Evolutionary conservation across 2,797 vertebrate species (phyloP).

Genomic region (Yasuhikotakia modesta): DNA sequence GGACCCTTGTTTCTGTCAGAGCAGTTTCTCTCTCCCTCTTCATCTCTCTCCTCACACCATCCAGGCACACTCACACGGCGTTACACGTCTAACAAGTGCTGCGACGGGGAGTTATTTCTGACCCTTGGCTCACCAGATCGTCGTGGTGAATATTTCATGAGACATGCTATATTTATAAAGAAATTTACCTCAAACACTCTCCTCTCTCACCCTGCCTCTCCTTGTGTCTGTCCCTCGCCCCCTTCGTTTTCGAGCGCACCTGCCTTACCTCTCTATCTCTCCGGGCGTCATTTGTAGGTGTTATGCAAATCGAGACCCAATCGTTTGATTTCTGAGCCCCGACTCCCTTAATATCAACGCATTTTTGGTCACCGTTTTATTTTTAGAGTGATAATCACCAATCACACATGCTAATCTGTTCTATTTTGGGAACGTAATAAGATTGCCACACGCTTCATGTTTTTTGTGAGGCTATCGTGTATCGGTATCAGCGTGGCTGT

Average conservation of each 20-base stretch:
- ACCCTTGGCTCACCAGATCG: conserved; percentile 55
- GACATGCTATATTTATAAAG: conserved; percentile 61
- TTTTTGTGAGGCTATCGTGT: neutral
- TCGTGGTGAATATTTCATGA: conserved; percentile 61
- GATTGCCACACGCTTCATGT: neutral
- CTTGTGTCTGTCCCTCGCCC: conserved; percentile 12
- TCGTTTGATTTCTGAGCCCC: conserved; percentile 10
- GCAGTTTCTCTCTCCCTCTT: conserved; percentile 32
- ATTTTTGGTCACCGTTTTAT: conserved; percentile 19
- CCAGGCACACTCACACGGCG: conserved; percentile 50
- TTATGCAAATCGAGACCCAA: conserved; percentile 21
- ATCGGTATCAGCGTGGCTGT: neutral
- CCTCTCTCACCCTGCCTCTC: conserved; percentile 25
- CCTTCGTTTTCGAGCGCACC: conserved; percentile 14
- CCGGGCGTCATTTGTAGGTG: conserved; percentile 16
- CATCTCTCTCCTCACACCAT: conserved; percentile 21
- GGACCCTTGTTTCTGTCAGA: conserved; percentile 38
- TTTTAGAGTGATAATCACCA: conserved; percentile 8
- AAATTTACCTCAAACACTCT: conserved; percentile 60
- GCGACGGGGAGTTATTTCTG: conserved; percentile 55
- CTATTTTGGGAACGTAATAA: neutral
- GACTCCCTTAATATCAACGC: neutral
- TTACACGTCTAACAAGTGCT: conserved; percentile 60
- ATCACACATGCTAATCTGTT: neutral
- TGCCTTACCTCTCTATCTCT: too few relatives aligned